These are phyloP conservation scores for Bubalus kerabau DNA, from an alignment of 2,113 vertebrate genomes.

Conservation along the genomic window DNA sequence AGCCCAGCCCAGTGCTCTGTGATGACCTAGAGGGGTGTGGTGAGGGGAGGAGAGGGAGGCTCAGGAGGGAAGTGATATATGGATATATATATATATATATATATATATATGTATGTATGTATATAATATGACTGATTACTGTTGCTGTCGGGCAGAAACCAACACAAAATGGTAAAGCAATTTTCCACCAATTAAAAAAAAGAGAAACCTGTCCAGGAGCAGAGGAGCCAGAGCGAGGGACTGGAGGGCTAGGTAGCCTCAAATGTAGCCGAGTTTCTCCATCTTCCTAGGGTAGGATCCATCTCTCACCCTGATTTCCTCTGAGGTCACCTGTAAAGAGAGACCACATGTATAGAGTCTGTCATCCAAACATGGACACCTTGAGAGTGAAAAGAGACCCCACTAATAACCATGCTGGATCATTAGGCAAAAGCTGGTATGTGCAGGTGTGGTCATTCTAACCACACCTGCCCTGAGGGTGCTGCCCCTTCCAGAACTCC, in stretches of 20 bases:
- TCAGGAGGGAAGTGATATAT: background rate
- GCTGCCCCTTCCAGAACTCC: background rate
- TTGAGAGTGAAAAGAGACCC: background rate
- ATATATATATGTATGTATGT: too few relatives aligned
- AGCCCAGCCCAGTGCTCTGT: background rate
- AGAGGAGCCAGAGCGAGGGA: background rate
- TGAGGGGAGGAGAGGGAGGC: background rate
- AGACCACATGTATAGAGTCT: background rate
- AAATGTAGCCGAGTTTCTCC: background rate
- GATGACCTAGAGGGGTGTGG: background rate
- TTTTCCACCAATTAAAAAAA: background rate
- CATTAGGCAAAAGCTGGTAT: background rate
- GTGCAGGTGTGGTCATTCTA: background rate
- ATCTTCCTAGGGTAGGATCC: rapidly evolving
- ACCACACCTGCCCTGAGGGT: background rate
- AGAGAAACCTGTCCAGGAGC: background rate
- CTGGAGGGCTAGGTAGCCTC: background rate
- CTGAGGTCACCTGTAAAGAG: background rate
- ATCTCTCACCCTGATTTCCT: background rate
- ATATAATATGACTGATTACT: background rate
- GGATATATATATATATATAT: background rate
- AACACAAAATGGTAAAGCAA: background rate
- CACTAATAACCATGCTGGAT: background rate
- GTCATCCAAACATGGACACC: background rate
- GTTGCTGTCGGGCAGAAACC: background rate